A percentile compares a stretch with the other conserved stretches of the same genome.
These are phyloP conservation scores for Sebastes kiyomatsui DNA, from an alignment of 2,797 vertebrate species.

Conservation along the genomic window DNA sequence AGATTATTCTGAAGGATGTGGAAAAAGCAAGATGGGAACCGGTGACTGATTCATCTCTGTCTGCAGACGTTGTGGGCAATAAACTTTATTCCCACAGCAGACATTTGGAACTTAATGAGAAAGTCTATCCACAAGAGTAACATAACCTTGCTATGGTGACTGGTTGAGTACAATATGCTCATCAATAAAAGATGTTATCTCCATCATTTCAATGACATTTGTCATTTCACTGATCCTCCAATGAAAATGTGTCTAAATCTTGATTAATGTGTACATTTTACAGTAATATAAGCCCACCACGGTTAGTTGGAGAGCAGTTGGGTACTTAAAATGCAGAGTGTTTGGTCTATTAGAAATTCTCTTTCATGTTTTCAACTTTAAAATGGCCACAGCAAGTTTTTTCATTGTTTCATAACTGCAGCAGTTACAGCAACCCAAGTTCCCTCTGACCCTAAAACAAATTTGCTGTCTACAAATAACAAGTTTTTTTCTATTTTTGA, in stretches of 20 bases:
- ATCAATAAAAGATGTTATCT: neutral
- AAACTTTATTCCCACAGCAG: constrained; percentile 9
- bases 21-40: constrained; percentile 3
- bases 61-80: neutral
- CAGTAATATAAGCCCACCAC: neutral
- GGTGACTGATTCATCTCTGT: constrained; percentile 3
- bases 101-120: constrained; percentile 27
- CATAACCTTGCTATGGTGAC: neutral
- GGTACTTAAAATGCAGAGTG: neutral
- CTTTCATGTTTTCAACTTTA: neutral
- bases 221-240: neutral
- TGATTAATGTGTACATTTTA: neutral
- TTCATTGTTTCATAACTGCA: neutral
- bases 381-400: neutral
- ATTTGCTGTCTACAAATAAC: neutral
- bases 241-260: neutral
- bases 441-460: neutral
- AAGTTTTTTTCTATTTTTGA: neutral
- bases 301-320: neutral
- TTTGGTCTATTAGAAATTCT: neutral
- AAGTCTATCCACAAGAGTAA: constrained; percentile 11
- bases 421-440: neutral
- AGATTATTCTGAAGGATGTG: neutral
- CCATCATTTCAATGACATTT: neutral
- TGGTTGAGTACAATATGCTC: neutral